Conservation (phyloP, 2,888 invertebrate species). For the Parnassius glacialis region DNA sequence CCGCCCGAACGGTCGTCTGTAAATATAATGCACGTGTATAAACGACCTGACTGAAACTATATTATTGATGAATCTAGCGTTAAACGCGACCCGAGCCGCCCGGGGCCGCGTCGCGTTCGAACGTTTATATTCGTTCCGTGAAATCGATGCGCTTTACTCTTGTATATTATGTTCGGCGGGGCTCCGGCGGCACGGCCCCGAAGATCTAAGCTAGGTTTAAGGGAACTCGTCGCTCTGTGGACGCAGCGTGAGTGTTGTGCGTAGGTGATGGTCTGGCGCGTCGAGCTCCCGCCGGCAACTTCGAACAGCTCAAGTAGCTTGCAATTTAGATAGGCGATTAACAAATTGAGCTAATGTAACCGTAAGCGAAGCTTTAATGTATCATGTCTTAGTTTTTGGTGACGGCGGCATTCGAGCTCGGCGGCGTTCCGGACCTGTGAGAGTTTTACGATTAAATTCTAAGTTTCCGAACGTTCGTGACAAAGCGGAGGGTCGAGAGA, state of each 20-base stretch:
- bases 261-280: conserved; percentile 57
- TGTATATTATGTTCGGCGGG: conserved; percentile 53
- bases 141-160: conserved; percentile 75
- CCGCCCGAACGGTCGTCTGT: conserved; percentile 62
- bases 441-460: conserved; percentile 33
- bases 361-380: conserved; percentile 73
- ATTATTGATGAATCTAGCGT: conserved; percentile 61
- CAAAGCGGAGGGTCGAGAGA: conserved; percentile 26
- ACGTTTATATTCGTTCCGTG: conserved; percentile 61
- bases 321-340: conserved; percentile 78
- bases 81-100: conserved; percentile 42
- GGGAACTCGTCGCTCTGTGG: conserved; percentile 56
- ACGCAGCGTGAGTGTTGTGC: conserved; percentile 56
- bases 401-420: conserved; percentile 47
- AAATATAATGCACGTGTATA: conserved; percentile 71
- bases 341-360: conserved; percentile 72
- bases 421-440: conserved; percentile 41
- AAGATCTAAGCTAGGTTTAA: conserved; percentile 60
- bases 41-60: conserved; percentile 74
- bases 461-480: conserved; percentile 15
- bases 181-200: conserved; percentile 51
- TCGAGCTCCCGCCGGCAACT: conserved; percentile 46
- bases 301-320: conserved; percentile 59
- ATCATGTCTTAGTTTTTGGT: conserved; percentile 47
- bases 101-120: conserved; percentile 49